Evolutionary conservation across 1,140 invertebrate species (phyloP).

Genomic region (Cyclina sinensis): DNA sequence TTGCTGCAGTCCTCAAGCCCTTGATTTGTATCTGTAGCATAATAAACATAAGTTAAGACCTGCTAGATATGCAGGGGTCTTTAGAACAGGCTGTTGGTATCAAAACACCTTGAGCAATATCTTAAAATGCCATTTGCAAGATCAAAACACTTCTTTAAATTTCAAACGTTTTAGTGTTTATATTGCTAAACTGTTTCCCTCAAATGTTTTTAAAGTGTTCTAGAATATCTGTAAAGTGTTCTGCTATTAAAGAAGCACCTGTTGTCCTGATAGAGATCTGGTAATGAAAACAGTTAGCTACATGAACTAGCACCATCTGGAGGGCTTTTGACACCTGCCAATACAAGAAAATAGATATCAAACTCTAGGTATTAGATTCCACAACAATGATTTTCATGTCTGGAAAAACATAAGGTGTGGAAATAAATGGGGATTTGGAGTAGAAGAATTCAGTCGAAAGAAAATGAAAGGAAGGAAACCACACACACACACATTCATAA

Average conservation of each 20-base stretch:
- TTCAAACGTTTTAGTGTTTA: neutral
- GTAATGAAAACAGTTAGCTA: slow-evolving; percentile 27
- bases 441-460: neutral
- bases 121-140: neutral
- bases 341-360: slow-evolving; percentile 37
- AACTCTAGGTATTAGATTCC: neutral
- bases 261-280: slow-evolving; percentile 19
- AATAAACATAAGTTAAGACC: too few relatives aligned
- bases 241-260: slow-evolving; percentile 27
- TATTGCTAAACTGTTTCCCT: neutral
- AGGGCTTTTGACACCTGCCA: slow-evolving; percentile 15
- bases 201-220: too few relatives aligned
- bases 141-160: neutral
- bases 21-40: too few relatives aligned
- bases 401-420: slow-evolving; percentile 1
- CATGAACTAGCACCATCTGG: neutral
- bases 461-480: too few relatives aligned
- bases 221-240: neutral
- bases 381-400: slow-evolving; percentile 13
- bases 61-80: too few relatives aligned
- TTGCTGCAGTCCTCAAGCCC: too few relatives aligned
- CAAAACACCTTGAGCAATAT: neutral
- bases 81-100: neutral
- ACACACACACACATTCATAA: too few relatives aligned
- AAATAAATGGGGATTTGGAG: neutral